phyloP scores from a whole-genome alignment of 2,797 vertebrate species.

The Selene dorsalis region DNA sequence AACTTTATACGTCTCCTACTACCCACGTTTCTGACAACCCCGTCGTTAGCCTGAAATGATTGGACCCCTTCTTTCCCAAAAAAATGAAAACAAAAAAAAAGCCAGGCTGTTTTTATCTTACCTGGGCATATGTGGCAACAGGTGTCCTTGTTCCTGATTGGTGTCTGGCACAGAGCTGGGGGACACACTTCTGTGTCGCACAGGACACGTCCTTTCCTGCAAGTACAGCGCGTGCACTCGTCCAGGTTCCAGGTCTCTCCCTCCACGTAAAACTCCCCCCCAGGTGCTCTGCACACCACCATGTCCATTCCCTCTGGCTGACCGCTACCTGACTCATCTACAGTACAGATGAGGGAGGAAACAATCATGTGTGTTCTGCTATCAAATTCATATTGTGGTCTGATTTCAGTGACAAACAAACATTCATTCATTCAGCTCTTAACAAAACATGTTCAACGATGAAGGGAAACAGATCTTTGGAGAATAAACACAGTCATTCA shows the following conservation, averaged over 20 bases:
- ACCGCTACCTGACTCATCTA: constrained; percentile 88
- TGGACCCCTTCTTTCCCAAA: background rate
- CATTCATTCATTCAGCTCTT: constrained; percentile 16
- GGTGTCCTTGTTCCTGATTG: constrained; percentile 81
- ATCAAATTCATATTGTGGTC: constrained; percentile 29
- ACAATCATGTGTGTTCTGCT: constrained; percentile 9
- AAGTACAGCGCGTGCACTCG: constrained; percentile 86
- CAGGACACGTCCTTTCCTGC: constrained; percentile 85
- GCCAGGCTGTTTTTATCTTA: constrained; percentile 46
- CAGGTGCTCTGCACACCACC: constrained; percentile 86
- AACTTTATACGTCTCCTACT: constrained; percentile 38
- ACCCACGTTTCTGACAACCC: background rate
- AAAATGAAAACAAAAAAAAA: background rate
- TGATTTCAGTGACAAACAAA: constrained; percentile 3
- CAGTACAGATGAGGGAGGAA: constrained; percentile 15
- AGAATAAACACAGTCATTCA: constrained; percentile 14
- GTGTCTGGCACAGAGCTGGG: constrained; percentile 84
- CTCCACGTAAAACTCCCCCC: constrained; percentile 86
- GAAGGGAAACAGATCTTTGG: background rate
- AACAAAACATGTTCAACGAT: background rate
- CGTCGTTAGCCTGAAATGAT: background rate
- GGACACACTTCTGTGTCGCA: constrained; percentile 88
- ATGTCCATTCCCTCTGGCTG: constrained; percentile 84
- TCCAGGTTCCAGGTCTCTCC: constrained; percentile 89
- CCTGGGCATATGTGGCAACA: constrained; percentile 86